These are phyloP conservation scores for Eilema griseolum DNA, from an alignment of 2,888 invertebrate species.

Conservation along the genomic window DNA sequence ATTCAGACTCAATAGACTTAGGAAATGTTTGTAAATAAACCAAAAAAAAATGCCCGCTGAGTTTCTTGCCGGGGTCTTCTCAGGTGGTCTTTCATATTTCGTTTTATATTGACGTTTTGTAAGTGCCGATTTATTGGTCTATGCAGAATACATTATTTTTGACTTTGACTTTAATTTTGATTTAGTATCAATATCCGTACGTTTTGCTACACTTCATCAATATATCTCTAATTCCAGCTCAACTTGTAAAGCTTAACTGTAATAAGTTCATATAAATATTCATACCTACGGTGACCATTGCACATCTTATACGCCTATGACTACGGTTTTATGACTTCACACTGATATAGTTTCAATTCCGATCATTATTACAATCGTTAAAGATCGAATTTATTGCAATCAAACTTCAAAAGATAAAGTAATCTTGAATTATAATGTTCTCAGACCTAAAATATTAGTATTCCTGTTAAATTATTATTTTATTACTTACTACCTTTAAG, in stretches of 20 bases:
- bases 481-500: background rate
- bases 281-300: background rate
- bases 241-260: background rate
- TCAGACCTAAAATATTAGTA: background rate
- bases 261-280: background rate
- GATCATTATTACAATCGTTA: conserved; percentile 3
- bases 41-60: too few relatives aligned
- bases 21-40: too few relatives aligned
- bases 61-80: too few relatives aligned
- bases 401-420: conserved; percentile 3
- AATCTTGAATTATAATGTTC: background rate
- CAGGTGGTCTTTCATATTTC: too few relatives aligned
- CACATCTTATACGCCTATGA: background rate
- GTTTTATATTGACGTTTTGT: too few relatives aligned
- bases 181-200: background rate
- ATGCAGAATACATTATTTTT: too few relatives aligned
- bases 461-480: background rate
- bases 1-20: too few relatives aligned
- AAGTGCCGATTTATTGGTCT: too few relatives aligned
- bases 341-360: conserved; percentile 10
- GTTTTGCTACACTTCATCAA: background rate
- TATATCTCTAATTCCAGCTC: background rate
- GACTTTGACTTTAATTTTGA: too few relatives aligned
- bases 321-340: conserved; percentile 9
- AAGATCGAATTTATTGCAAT: conserved; percentile 6